Base-by-base conservation (phyloP, 2,888 invertebrate genomes). In the Tetanocera ferruginea region DNA sequence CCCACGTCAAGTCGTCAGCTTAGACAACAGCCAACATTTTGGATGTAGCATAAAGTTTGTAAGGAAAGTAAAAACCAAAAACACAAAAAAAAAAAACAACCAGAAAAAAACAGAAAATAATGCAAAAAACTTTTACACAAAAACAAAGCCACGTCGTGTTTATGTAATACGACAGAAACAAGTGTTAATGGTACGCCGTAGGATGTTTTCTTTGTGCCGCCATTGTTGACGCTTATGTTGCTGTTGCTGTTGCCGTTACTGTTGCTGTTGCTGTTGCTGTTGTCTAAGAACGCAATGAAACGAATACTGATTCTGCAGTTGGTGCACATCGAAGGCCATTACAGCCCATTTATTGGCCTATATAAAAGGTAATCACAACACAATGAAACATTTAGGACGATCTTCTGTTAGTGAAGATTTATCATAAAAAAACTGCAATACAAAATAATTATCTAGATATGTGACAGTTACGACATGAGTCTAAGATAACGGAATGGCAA, bases 1-100 rank as follows among this genome's bases (percentile, higher is more conserved):
- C 75, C 66, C 52, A 75, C 75, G 75, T 75, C 75, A 66, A 75
- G 66, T 25, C 37, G 75, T 75, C 66, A 66, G 51, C 66, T 52
- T 6, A 75, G 51, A 64, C 75, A 66, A 66, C 75, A 75, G 57
- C 49, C 49, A 51, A 51, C 69, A 28, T 60, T 60, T 60, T 60
- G 23, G 60, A 60, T 60, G 60, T 28, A 60, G 9, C 25, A n/a
- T n/a, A n/a, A 37, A 66, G 11, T 23, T 19, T 23, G 57, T 25
- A 60, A 37, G 66, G 23, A 37, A 19, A n/a, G 66, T 11, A 23
- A 37, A 19, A 43, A 37, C 5, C 6, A n/a, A 66, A 66, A 23
- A n/a, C 19, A n/a, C n/a, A 37, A 6, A 31, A 28, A 52, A 52
- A 6, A 72, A 51, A 17, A 49, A 17, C 51, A 70, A 70, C 69